phyloP scores from a whole-genome alignment of 2,113 vertebrate species.

The Ceuthmochares aereus region DNA sequence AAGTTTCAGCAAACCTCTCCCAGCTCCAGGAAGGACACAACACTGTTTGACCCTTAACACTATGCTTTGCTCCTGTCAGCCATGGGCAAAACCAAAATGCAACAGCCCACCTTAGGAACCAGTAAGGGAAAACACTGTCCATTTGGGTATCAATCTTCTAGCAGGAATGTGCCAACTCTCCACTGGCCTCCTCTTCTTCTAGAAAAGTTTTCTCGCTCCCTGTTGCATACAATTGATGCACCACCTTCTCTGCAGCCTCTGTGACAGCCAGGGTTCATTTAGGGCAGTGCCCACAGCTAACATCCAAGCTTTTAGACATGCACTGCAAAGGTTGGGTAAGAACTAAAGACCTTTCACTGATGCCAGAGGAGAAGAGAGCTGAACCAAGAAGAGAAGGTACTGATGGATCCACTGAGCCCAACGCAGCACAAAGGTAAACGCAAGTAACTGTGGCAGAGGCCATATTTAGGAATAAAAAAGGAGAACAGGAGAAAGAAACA shows the following conservation, averaged over 20 bases:
- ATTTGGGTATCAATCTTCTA: fast-evolving
- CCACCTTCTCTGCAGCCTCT: neutral
- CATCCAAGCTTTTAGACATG: fast-evolving
- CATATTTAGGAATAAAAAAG: fast-evolving
- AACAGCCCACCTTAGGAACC: neutral
- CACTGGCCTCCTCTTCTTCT: neutral
- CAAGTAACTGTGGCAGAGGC: neutral
- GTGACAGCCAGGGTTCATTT: fast-evolving
- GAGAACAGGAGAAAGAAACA: neutral
- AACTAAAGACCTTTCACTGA: neutral
- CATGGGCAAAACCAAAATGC: neutral
- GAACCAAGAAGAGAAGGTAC: neutral
- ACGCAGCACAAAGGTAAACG: neutral
- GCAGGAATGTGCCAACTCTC: neutral
- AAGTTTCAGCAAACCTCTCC: neutral
- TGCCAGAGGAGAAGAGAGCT: neutral
- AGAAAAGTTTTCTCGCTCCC: neutral
- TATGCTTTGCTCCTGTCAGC: neutral
- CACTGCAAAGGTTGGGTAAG: neutral
- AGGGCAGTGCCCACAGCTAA: neutral
- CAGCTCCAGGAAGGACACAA: neutral
- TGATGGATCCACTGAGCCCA: neutral
- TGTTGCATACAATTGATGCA: fast-evolving
- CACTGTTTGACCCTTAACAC: neutral
- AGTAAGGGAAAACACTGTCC: neutral